A percentile compares a stretch with the other conserved stretches of the same genome.
Conservation (phyloP, 2,113 vertebrate genomes). For the Pandion haliaetus region DNA sequence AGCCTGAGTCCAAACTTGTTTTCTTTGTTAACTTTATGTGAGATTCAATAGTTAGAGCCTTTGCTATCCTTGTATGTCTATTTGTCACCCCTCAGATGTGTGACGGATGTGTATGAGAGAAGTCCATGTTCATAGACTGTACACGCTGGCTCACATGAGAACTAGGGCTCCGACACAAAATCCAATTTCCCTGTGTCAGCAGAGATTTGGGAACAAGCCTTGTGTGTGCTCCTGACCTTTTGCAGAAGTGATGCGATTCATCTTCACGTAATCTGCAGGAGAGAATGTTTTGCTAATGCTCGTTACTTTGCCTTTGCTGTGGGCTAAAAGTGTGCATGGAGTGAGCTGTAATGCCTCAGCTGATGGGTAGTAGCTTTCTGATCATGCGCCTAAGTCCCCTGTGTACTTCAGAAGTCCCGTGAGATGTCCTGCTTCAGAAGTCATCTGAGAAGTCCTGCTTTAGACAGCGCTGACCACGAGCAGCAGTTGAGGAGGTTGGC, state of each 20-base stretch:
- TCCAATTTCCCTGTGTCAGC: background rate
- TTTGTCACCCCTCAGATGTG: background rate
- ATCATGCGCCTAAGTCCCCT: too few species aligned
- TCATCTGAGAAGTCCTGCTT: background rate
- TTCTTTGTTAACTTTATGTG: background rate
- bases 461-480: accelerated
- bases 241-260: background rate
- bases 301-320: background rate
- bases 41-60: background rate
- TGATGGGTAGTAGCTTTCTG: background rate
- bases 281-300: background rate
- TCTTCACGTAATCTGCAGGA: background rate
- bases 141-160: accelerated
- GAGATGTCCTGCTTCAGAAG: background rate
- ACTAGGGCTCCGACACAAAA: background rate
- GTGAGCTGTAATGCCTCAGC: background rate
- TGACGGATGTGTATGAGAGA: background rate
- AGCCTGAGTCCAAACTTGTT: background rate
- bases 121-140: background rate
- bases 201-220: background rate
- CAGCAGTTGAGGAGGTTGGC: background rate
- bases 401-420: background rate
- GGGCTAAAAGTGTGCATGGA: background rate
- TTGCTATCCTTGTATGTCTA: background rate
- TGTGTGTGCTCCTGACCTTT: background rate